Evolutionary conservation across 2,888 invertebrate species (phyloP).

Genomic region (Kuschelorhynchus macadamiae): DNA sequence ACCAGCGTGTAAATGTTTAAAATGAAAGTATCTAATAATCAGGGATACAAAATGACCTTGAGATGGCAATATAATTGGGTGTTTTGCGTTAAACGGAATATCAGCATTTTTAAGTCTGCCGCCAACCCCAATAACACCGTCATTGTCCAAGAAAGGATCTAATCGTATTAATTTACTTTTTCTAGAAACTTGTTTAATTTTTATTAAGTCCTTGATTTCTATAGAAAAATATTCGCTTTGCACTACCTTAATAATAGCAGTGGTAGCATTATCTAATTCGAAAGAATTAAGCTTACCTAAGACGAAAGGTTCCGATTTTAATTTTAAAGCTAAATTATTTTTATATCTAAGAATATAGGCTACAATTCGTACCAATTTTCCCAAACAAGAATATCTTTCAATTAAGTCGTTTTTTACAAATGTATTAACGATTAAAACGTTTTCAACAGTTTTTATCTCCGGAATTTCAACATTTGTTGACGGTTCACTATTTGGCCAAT

Average conservation of each 20-base stretch:
- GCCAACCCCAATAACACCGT: background rate
- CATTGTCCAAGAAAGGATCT: slow-evolving; percentile 1
- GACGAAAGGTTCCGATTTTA: background rate
- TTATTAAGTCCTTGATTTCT: background rate
- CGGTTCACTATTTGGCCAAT: too few relatives aligned
- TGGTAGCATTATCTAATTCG: background rate
- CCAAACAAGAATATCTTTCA: too few relatives aligned
- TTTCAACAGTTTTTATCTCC: too few relatives aligned
- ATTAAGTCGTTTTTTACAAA: too few relatives aligned
- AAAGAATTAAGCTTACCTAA: background rate
- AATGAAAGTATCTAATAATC: too few relatives aligned
- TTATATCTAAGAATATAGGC: too few relatives aligned
- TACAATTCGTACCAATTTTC: too few relatives aligned
- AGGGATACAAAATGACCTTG: too few relatives aligned
- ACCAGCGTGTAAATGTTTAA: background rate
- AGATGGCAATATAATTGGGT: background rate
- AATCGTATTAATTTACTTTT: background rate
- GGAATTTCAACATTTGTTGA: too few relatives aligned
- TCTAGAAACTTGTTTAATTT: background rate
- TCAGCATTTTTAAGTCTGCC: background rate
- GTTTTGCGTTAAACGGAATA: background rate
- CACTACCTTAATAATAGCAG: background rate
- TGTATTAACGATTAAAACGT: too few relatives aligned
- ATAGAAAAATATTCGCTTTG: background rate
- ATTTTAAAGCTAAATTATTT: too few relatives aligned